A percentile compares a stretch with the other conserved stretches of the same genome.
phyloP scores from a whole-genome alignment of 2,113 vertebrate genomes.

The Plecturocebus donacophilus region DNA sequence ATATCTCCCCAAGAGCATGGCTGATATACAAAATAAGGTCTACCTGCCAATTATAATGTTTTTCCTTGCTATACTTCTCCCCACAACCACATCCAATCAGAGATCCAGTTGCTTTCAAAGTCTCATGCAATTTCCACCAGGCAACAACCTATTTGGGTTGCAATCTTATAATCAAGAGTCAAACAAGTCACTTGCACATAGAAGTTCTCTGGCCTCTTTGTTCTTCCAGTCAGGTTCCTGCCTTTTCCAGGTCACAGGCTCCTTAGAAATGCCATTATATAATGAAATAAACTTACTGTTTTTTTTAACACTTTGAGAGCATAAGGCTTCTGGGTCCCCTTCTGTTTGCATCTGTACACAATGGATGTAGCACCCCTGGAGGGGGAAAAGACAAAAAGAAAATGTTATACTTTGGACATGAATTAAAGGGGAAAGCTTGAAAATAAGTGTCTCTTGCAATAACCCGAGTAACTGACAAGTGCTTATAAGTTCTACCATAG shows the following conservation, averaged over 20 bases:
- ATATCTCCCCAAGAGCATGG: neutral
- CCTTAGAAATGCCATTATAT: conserved; percentile 46
- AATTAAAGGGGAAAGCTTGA: conserved; percentile 11
- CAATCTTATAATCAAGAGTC: neutral
- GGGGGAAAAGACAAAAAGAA: conserved; percentile 74
- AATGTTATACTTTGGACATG: conserved; percentile 64
- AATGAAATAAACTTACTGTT: conserved; percentile 89
- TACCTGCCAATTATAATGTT: neutral
- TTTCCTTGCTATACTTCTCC: neutral
- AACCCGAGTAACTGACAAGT: neutral
- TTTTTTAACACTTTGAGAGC: conserved; percentile 94
- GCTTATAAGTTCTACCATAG: neutral
- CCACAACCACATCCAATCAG: neutral
- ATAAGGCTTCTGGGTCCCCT: conserved; percentile 92
- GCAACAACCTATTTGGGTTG: neutral
- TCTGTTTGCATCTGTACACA: conserved; percentile 93
- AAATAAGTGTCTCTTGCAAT: conserved; percentile 17
- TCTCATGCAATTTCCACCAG: neutral
- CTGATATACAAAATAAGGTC: neutral
- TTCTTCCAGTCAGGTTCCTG: neutral
- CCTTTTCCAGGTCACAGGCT: neutral
- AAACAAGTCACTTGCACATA: neutral
- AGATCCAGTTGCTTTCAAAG: neutral
- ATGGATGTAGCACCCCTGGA: conserved; percentile 92
- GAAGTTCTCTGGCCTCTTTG: neutral